These are phyloP conservation scores for Myrmecobius fasciatus DNA, from an alignment of 2,113 vertebrate species.

Conservation along the genomic window DNA sequence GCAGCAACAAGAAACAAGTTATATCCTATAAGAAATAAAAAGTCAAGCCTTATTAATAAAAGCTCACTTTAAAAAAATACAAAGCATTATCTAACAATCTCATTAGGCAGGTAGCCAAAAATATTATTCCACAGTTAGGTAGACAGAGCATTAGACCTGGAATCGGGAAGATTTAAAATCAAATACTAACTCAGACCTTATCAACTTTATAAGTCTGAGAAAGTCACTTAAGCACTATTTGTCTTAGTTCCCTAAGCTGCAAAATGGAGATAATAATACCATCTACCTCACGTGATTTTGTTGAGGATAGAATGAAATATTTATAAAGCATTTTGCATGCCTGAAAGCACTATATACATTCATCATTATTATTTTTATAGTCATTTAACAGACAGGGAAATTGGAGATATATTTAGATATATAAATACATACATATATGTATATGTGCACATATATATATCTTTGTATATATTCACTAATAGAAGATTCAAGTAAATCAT, in stretches of 20 bases:
- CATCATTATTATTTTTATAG: background rate
- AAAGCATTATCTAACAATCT: background rate
- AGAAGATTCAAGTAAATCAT: no score
- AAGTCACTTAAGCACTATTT: background rate
- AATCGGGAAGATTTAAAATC: background rate
- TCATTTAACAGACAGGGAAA: background rate
- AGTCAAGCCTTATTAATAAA: background rate
- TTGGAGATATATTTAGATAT: no score
- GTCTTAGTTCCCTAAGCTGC: background rate
- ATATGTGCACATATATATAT: no score
- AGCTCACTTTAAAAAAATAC: background rate
- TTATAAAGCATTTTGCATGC: background rate
- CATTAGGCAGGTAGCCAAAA: background rate
- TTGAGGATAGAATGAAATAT: background rate
- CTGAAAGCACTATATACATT: background rate
- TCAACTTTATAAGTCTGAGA: background rate
- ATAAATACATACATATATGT: no score
- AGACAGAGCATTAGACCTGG: background rate
- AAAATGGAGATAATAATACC: background rate
- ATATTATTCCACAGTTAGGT: background rate
- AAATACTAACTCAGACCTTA: background rate
- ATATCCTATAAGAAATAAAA: slow-evolving; percentile 86
- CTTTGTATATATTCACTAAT: no score
- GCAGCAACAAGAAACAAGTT: slow-evolving; percentile 95
- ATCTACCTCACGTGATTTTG: background rate